Evolutionary conservation across 1,140 invertebrate genomes (phyloP).

Genomic region (Panagrolaimus sp.): DNA sequence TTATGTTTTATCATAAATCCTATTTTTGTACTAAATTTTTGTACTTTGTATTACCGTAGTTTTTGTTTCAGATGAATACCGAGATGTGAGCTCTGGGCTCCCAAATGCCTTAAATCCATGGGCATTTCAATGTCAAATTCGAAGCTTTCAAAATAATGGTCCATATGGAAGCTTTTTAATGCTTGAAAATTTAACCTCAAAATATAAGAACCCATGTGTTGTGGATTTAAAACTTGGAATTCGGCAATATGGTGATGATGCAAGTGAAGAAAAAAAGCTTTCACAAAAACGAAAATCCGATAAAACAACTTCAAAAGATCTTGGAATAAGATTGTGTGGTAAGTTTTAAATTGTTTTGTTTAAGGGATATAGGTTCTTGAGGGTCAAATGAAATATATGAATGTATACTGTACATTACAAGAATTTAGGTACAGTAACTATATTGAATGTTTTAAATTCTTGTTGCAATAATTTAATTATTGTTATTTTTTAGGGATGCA

Average conservation of each 20-base stretch:
- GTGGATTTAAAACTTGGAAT: conserved; percentile 8
- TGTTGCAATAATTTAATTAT: not conserved
- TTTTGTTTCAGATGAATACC: not conserved
- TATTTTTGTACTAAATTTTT: too few relatives aligned
- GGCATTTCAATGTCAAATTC: conserved; percentile 8
- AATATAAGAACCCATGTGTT: not conserved
- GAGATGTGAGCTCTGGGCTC: not conserved
- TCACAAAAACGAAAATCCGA: not conserved
- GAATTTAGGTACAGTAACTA: not conserved
- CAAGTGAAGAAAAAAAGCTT: not conserved
- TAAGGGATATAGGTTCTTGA: too few relatives aligned
- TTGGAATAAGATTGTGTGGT: conserved; percentile 6
- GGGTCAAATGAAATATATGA: too few relatives aligned
- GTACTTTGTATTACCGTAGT: too few relatives aligned
- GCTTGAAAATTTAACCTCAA: not conserved
- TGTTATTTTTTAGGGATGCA: not conserved
- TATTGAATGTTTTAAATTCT: not conserved
- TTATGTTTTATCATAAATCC: too few relatives aligned
- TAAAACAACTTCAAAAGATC: not conserved
- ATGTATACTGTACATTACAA: not conserved
- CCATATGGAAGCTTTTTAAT: not conserved
- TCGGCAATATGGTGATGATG: conserved; percentile 12
- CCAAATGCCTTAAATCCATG: conserved; percentile 7
- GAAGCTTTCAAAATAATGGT: not conserved
- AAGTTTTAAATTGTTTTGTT: not conserved